Percentiles rank a stretch among this genome's conserved stretches.
These are phyloP conservation scores for Trissonchulus sp. DNA, from an alignment of 2,888 invertebrate species.

Conservation along the genomic window DNA sequence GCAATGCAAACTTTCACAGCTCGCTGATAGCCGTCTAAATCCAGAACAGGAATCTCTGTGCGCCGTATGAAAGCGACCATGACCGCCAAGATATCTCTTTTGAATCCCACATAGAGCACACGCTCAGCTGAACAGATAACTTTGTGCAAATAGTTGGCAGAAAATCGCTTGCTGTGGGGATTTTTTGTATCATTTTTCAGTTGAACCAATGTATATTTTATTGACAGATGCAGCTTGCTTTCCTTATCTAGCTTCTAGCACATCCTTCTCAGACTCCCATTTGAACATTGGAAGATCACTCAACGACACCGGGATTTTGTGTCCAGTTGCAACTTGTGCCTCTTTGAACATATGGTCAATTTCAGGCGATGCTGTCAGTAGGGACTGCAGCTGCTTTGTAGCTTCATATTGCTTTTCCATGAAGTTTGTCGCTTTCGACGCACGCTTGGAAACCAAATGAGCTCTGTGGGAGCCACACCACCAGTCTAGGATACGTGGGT, in stretches of 20 bases:
- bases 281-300: constrained; percentile 7
- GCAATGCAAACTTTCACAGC: neutral
- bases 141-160: neutral
- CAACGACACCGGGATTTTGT: neutral
- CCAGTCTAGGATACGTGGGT: neutral
- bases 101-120: neutral
- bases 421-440: neutral
- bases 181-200: constrained; percentile 15
- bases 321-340: neutral
- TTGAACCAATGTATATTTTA: neutral
- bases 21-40: neutral
- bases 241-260: neutral
- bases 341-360: neutral
- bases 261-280: constrained; percentile 21
- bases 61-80: neutral
- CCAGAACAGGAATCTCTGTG: neutral
- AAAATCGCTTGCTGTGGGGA: neutral
- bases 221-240: constrained; percentile 7
- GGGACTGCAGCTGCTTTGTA: neutral
- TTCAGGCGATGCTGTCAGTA: neutral
- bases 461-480: neutral
- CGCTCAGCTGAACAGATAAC: neutral
- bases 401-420: neutral
- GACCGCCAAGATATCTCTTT: neutral
- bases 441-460: neutral